Percentiles rank a stretch among this genome's conserved stretches.
Evolutionary conservation across 2,113 vertebrate genomes (phyloP).

Genomic region (Hiodon alosoides): DNA sequence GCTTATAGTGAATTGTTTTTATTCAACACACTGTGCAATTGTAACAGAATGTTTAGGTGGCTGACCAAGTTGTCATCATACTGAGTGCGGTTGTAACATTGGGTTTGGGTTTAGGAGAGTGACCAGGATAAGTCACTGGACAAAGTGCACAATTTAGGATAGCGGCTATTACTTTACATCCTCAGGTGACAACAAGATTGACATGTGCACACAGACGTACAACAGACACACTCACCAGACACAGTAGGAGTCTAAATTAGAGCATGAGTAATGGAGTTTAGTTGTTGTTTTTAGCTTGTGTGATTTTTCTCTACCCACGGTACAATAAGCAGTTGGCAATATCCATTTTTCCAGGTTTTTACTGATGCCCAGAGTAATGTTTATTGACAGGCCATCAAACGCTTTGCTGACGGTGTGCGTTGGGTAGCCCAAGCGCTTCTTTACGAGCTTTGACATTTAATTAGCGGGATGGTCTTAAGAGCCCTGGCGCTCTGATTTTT

Average conservation of each 20-base stretch:
- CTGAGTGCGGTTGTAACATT: no score
- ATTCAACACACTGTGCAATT: no score
- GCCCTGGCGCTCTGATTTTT: slow-evolving; percentile 69
- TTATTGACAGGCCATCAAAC: slow-evolving; percentile 72
- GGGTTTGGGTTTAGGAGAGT: no score
- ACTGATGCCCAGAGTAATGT: slow-evolving; percentile 57
- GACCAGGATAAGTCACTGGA: no score
- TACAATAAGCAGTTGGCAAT: slow-evolving; percentile 29
- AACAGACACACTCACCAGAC: not conserved
- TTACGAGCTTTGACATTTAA: slow-evolving; percentile 84
- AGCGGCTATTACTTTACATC: not conserved
- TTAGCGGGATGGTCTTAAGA: slow-evolving; percentile 82
- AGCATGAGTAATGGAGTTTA: slow-evolving; percentile 28
- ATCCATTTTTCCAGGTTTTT: slow-evolving; percentile 30
- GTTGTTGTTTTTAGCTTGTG: slow-evolving; percentile 27
- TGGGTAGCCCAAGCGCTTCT: slow-evolving; percentile 69
- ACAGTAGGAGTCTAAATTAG: not conserved
- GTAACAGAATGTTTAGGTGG: no score
- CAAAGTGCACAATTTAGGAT: no score
- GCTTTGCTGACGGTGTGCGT: slow-evolving; percentile 74
- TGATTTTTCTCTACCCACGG: slow-evolving; percentile 27
- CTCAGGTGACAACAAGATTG: not conserved
- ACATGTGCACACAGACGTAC: slow-evolving; percentile 1
- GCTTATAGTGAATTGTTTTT: no score
- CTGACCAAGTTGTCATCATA: no score